Conservation (phyloP, 1,140 invertebrate genomes). For the Planococcus citri region DNA sequence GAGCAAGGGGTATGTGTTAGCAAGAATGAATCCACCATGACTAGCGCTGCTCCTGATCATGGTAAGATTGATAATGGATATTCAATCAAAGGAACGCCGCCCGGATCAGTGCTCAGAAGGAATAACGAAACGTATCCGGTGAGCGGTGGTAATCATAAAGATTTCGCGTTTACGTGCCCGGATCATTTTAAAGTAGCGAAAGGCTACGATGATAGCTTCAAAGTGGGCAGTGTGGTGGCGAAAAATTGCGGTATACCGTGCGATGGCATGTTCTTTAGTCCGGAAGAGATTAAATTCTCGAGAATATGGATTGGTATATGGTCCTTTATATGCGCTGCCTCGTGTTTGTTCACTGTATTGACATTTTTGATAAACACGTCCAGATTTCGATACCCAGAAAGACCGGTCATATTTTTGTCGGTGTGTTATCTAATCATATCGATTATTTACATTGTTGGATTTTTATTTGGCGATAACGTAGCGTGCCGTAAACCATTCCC, state of each 20-base stretch:
- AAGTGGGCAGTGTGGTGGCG: conserved; percentile 63
- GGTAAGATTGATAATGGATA: neutral
- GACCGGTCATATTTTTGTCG: conserved; percentile 93
- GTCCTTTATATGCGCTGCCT: conserved; percentile 79
- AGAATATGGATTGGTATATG: conserved; percentile 87
- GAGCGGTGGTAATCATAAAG: conserved; percentile 40
- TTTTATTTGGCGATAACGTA: conserved; percentile 69
- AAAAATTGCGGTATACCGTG: conserved; percentile 86
- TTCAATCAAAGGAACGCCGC: neutral
- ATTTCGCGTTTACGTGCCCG: conserved; percentile 73
- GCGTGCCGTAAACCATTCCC: conserved; percentile 62
- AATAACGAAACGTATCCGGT: neutral
- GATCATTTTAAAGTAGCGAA: conserved; percentile 69
- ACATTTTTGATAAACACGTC: conserved; percentile 90
- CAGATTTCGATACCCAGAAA: conserved; percentile 88
- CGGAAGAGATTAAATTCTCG: conserved; percentile 65
- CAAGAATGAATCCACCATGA: conserved; percentile 42
- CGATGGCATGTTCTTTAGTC: conserved; percentile 81
- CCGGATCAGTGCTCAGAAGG: neutral
- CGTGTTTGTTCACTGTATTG: conserved; percentile 84
- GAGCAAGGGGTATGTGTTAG: conserved; percentile 65
- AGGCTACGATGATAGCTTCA: conserved; percentile 64
- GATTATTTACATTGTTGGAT: conserved; percentile 82
- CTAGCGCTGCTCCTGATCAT: neutral
- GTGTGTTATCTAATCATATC: conserved; percentile 95